Evolutionary conservation across 1,140 invertebrate species (phyloP), one percentile per base, ranked within the genome.

Genomic region (Mylabris phalerata): DNA sequence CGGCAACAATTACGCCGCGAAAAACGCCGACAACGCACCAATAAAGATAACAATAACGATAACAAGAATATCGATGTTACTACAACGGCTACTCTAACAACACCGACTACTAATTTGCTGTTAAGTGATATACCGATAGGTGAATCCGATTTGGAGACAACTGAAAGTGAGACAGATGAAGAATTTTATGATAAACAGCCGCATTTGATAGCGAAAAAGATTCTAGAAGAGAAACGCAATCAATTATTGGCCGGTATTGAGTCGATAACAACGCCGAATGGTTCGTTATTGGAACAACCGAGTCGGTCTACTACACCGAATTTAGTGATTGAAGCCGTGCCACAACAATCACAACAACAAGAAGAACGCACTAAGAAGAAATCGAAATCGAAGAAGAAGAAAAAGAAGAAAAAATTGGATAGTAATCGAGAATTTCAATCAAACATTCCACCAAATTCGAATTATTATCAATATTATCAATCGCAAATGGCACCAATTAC

Each of bases 141-240:
- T 26, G 90, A 92, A 74, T 88, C 88, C 1, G 90, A 93, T 70
- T 77, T 92, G 9, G 88, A 91, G 59, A 92, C 89, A 0, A 84
- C 85, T 25, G 86, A 92, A 70, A 87, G 88, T 32, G 87, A 88
- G 43, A 90, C 89, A 2, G 90, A 92, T 71, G 89, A 91, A 75
- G 88, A 90, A 62, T 92, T 92, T 74, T 91, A 92, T 70, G 88
- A 91, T 70, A 82, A 88, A 64, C 79, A 89, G 76, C 89, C 89
- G 1, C 86, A 89, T 61, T 78, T 78, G 59, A 68, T 87, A 44
- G 84, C 83, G 1, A 85, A 80, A 52, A 87, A 89, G 71, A 50
- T 87, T 47, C 65, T 88, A 24, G 81, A 82, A 7, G 86, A 90
- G 64, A 89, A 88, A 73, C 80, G 86, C 4, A 86, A 86, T 64